These are phyloP conservation scores for Galemys pyrenaicus DNA, from an alignment of 2,113 vertebrate genomes.

Conservation along the genomic window DNA sequence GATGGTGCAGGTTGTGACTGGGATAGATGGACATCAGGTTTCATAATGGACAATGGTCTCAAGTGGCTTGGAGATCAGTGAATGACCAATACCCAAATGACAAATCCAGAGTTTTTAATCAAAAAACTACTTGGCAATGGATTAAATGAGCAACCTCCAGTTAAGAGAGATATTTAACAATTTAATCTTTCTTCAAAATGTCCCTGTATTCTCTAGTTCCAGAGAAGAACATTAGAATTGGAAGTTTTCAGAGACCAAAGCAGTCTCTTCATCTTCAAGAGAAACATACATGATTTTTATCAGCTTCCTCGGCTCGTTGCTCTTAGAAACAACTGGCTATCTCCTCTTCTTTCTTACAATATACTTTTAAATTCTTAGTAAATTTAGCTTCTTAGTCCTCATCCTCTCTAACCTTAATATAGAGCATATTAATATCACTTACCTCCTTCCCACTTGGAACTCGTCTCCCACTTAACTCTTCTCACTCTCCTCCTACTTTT, in stretches of 20 bases:
- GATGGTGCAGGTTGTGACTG: neutral
- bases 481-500: neutral
- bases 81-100: neutral
- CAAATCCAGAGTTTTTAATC: constrained; percentile 31
- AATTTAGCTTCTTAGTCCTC: constrained; percentile 2
- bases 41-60: neutral
- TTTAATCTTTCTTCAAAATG: neutral
- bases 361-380: constrained; percentile 24
- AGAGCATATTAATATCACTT: neutral
- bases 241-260: neutral
- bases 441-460: constrained; percentile 3
- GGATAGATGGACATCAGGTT: neutral
- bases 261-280: constrained; percentile 14
- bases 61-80: neutral
- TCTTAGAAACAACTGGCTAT: neutral
- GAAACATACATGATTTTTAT: constrained; percentile 28
- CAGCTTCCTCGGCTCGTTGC: neutral
- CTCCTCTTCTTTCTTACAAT: neutral
- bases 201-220: neutral
- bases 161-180: neutral
- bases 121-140: constrained; percentile 32
- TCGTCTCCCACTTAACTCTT: neutral
- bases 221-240: neutral
- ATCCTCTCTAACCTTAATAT: neutral
- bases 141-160: constrained; percentile 11